These are phyloP conservation scores for Pyrocoelia pectoralis DNA, from an alignment of 2,888 invertebrate species.

Conservation along the genomic window DNA sequence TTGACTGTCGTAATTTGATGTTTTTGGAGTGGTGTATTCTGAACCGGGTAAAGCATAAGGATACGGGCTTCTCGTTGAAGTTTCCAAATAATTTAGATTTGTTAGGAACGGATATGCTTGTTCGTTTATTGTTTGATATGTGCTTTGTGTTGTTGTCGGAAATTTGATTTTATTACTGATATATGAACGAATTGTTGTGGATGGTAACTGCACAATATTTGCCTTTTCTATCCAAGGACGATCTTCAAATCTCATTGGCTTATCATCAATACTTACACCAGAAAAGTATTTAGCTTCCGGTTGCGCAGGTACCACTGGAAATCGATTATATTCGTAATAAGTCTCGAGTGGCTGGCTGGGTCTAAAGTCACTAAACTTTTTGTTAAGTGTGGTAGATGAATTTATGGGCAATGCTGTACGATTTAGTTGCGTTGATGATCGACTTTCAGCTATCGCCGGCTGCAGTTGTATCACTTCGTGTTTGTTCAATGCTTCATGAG, in stretches of 20 bases:
- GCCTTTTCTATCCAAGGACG: slow-evolving; percentile 30
- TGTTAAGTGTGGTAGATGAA: neutral
- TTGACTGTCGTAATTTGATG: neutral
- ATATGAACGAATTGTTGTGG: slow-evolving; percentile 48
- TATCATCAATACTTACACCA: slow-evolving; percentile 22
- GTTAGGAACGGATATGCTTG: slow-evolving; percentile 49
- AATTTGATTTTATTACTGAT: slow-evolving; percentile 37
- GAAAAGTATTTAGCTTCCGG: slow-evolving; percentile 51
- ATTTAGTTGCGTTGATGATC: neutral
- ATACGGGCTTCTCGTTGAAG: slow-evolving; percentile 22
- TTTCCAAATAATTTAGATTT: slow-evolving; percentile 24
- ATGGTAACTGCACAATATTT: slow-evolving; percentile 57
- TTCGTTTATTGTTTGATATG: slow-evolving; percentile 41
- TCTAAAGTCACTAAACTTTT: slow-evolving; percentile 51
- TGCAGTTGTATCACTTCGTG: neutral
- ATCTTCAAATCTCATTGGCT: slow-evolving; percentile 28
- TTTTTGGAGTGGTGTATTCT: neutral
- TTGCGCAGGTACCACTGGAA: slow-evolving; percentile 54
- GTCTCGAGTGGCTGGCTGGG: slow-evolving; percentile 64
- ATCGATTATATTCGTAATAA: slow-evolving; percentile 60
- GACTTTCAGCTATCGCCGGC: neutral
- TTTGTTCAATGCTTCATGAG: neutral
- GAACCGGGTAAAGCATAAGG: neutral
- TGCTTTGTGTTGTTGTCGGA: slow-evolving; percentile 35
- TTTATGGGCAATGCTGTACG: neutral